These are phyloP conservation scores for Philopotamus ludificatus DNA, from an alignment of 1,140 invertebrate genomes.

Conservation along the genomic window DNA sequence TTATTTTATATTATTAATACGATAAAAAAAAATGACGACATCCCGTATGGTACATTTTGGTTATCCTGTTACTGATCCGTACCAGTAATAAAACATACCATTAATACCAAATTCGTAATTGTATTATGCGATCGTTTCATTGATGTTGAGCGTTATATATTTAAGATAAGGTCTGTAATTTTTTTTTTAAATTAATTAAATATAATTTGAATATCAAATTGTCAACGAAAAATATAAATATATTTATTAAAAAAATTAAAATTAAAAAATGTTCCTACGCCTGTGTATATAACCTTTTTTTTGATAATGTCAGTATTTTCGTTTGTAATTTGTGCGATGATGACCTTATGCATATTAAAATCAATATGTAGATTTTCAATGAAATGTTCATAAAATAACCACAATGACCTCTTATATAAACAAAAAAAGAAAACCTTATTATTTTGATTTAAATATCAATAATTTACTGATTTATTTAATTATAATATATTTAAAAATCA, in stretches of 20 bases:
- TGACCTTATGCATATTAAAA: conserved; percentile 36
- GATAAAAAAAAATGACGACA: conserved; percentile 12
- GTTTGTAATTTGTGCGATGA: conserved; percentile 9
- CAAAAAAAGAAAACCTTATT: conserved; percentile 54
- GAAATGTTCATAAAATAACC: conserved; percentile 46
- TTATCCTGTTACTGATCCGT: conserved; percentile 45
- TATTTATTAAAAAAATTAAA: conserved; percentile 34
- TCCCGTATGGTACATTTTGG: conserved; percentile 21
- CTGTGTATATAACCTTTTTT: conserved; percentile 40
- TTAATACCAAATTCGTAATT: conserved; percentile 47
- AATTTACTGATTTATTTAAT: conserved; percentile 51
- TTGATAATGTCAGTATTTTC: conserved; percentile 30
- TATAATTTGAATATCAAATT: conserved; percentile 24
- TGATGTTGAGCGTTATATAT: conserved; percentile 12
- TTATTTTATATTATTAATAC: conserved; percentile 2
- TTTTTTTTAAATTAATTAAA: no score
- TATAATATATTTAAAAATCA: conserved; percentile 34
- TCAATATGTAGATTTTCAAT: conserved; percentile 23
- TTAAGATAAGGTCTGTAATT: conserved; percentile 23
- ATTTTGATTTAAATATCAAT: conserved; percentile 57
- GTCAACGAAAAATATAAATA: conserved; percentile 28
- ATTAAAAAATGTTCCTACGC: conserved; percentile 40
- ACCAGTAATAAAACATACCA: conserved; percentile 56
- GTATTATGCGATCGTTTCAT: conserved; percentile 25
- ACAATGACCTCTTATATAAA: conserved; percentile 59